These are phyloP conservation scores for Temnothorax nylanderi DNA, from an alignment of 1,140 invertebrate species.

Conservation along the genomic window DNA sequence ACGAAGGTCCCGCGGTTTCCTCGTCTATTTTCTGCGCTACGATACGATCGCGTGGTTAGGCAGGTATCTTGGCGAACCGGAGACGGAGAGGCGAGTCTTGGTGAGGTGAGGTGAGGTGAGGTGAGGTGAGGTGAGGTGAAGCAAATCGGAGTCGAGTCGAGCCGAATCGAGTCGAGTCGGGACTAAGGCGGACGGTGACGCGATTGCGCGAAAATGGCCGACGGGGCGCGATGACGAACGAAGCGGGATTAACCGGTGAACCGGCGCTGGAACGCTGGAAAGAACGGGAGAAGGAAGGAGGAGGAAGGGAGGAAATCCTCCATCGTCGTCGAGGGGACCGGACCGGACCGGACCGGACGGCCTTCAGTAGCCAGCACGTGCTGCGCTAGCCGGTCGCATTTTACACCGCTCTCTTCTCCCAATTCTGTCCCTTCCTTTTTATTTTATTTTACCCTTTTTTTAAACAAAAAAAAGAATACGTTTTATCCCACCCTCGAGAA, in stretches of 20 bases:
- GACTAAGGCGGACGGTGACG: conserved; percentile 58
- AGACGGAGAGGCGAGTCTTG: not conserved
- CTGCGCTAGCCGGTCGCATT: conserved; percentile 75
- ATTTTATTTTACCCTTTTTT: conserved; percentile 28
- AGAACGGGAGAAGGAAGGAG: conserved; percentile 6
- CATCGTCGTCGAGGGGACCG: conserved; percentile 58
- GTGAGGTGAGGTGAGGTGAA: not conserved
- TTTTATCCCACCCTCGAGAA: conserved; percentile 20
- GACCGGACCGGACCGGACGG: conserved; percentile 62
- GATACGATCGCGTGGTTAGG: conserved; percentile 26
- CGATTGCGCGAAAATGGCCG: conserved; percentile 59
- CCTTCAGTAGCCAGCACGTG: conserved; percentile 81
- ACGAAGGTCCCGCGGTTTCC: not conserved
- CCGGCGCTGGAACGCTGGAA: conserved; percentile 9
- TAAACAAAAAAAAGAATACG: not conserved
- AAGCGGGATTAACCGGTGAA: conserved; percentile 16
- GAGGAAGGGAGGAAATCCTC: conserved; percentile 54
- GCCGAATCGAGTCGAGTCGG: not conserved
- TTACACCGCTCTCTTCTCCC: conserved; percentile 68
- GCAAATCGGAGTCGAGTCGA: not conserved
- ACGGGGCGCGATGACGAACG: conserved; percentile 52
- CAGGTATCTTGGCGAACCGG: not conserved
- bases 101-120: not conserved
- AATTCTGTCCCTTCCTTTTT: conserved; percentile 49
- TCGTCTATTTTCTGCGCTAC: conserved; percentile 22